Evolutionary conservation across 2,113 vertebrate species (phyloP).

Genomic region (Bambusicola thoracicus): DNA sequence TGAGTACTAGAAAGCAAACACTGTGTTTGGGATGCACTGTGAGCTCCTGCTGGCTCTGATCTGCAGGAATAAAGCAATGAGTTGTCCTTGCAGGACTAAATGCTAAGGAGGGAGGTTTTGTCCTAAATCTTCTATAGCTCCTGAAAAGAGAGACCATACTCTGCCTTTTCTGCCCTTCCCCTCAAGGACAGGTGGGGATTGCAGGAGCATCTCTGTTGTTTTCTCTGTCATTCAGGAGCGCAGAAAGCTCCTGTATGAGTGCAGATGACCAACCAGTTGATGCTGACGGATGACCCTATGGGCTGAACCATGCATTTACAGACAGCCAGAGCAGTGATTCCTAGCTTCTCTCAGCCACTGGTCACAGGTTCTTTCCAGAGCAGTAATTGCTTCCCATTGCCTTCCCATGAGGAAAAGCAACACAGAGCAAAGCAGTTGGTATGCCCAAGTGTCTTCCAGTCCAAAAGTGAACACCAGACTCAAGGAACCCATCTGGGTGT

Average conservation of each 20-base stretch:
- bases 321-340: not conserved
- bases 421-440: not conserved
- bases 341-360: not conserved
- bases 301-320: rapidly evolving
- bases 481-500: not conserved
- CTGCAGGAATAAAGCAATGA: slow-evolving; percentile 1
- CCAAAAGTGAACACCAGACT: not conserved
- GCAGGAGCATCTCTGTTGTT: not conserved
- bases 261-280: not conserved
- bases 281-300: not conserved
- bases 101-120: not conserved
- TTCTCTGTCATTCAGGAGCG: not conserved
- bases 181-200: not conserved
- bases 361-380: not conserved
- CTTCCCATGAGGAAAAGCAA: not conserved
- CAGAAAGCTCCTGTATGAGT: rapidly evolving
- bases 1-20: not conserved
- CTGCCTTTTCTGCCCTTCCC: not conserved
- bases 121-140: not conserved
- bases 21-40: not conserved
- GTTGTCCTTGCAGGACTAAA: not conserved
- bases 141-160: not conserved
- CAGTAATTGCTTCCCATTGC: not conserved
- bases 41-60: slow-evolving; percentile 19
- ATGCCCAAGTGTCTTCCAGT: not conserved